These are phyloP conservation scores for Bradypodion pumilum DNA, from an alignment of 2,797 vertebrate species.

Conservation along the genomic window DNA sequence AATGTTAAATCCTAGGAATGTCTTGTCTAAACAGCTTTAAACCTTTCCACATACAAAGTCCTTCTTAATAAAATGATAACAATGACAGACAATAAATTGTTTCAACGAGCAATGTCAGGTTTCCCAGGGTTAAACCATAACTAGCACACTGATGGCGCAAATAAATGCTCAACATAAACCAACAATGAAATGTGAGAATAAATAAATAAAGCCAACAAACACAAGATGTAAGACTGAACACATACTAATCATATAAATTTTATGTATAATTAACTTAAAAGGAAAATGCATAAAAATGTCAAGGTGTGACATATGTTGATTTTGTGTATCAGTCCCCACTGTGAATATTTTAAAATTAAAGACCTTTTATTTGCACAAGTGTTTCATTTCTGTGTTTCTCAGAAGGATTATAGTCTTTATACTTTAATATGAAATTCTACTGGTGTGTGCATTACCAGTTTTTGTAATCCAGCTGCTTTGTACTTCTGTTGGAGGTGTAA, in stretches of 20 bases:
- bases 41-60: not conserved
- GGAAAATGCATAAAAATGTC: not conserved
- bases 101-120: not conserved
- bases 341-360: too few relatives aligned
- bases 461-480: too few relatives aligned
- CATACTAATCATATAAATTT: not conserved
- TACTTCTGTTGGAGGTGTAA: too few relatives aligned
- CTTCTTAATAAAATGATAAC: not conserved
- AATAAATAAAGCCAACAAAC: not conserved
- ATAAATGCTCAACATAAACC: not conserved
- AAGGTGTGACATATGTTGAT: not conserved
- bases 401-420: too few relatives aligned
- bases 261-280: not conserved
- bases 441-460: too few relatives aligned
- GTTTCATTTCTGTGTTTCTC: too few relatives aligned
- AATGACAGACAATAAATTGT: not conserved
- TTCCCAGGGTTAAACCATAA: not conserved
- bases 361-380: too few relatives aligned
- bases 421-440: too few relatives aligned
- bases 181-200: too few relatives aligned
- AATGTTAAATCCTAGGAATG: conserved; percentile 17
- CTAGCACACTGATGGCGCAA: not conserved
- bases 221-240: not conserved
- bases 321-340: too few relatives aligned
- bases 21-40: not conserved